Conservation (phyloP, 1,140 invertebrate species). For the Drosophila rhopaloa region DNA sequence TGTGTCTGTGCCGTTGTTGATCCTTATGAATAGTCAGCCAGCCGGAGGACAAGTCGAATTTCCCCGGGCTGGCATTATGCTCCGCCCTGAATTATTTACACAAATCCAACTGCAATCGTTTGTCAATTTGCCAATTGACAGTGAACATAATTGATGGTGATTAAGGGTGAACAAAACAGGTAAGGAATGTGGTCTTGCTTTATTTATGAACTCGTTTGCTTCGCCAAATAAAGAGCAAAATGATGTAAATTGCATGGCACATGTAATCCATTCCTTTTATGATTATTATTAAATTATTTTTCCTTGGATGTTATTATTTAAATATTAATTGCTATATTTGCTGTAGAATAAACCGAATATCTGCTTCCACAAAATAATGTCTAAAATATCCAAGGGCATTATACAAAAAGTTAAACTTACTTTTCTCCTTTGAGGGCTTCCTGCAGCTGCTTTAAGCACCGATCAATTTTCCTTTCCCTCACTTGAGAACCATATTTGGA, state of each 20-base stretch:
- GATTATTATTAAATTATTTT: not conserved
- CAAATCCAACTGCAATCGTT: constrained; percentile 50
- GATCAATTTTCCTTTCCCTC: constrained; percentile 75
- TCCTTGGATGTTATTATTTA: not conserved
- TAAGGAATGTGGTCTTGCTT: constrained; percentile 9
- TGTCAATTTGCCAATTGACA: constrained; percentile 65
- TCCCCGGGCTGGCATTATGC: constrained; percentile 20
- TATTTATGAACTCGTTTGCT: constrained; percentile 5
- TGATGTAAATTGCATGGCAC: constrained; percentile 3
- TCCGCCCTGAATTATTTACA: constrained; percentile 45
- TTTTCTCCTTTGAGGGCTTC: constrained; percentile 57
- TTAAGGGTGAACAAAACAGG: constrained; percentile 19
- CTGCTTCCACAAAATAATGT: not conserved
- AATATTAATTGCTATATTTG: too few species aligned
- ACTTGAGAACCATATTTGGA: constrained; percentile 79
- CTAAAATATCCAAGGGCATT: not conserved
- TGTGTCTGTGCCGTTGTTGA: constrained; percentile 12
- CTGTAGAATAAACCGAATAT: too few species aligned
- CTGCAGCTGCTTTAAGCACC: constrained; percentile 72
- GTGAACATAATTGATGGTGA: constrained; percentile 56
- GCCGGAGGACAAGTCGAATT: constrained; percentile 13
- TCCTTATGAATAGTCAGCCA: constrained; percentile 42
- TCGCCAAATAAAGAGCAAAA: not conserved
- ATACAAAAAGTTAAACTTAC: constrained; percentile 29
- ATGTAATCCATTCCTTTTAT: not conserved